These are phyloP conservation scores for Poeciliopsis presidionis DNA, from an alignment of 2,797 vertebrate genomes.

Conservation along the genomic window DNA sequence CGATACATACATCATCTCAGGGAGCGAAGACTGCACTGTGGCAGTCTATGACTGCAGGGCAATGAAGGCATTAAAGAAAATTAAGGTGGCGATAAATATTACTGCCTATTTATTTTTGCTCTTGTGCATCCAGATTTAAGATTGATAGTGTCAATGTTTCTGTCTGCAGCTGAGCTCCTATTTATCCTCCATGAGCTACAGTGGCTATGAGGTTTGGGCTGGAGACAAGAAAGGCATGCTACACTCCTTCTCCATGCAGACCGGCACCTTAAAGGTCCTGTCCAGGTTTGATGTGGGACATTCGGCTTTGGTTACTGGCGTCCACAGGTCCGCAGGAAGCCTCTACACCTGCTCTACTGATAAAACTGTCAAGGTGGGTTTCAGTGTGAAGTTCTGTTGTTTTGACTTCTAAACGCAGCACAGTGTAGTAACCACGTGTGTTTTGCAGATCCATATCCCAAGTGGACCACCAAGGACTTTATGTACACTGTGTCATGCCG, in stretches of 20 bases:
- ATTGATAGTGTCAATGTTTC: constrained; percentile 7
- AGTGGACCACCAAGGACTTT: constrained; percentile 88
- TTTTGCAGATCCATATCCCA: constrained; percentile 87
- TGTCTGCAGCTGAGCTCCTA: constrained; percentile 85
- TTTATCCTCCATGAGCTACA: constrained; percentile 88
- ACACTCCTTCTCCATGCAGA: constrained; percentile 83
- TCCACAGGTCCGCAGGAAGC: constrained; percentile 84
- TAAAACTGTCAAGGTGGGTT: constrained; percentile 85
- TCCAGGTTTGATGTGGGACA: constrained; percentile 90
- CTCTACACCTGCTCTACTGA: constrained; percentile 92
- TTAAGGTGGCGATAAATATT: constrained; percentile 76
- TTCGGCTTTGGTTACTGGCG: constrained; percentile 86
- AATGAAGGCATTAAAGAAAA: constrained; percentile 81
- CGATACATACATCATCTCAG: constrained; percentile 88
- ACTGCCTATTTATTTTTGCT: not conserved
- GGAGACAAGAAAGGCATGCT: constrained; percentile 88
- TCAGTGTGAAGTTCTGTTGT: not conserved
- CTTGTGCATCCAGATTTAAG: not conserved
- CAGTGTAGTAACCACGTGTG: not conserved
- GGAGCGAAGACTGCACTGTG: constrained; percentile 88
- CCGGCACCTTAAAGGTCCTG: constrained; percentile 77
- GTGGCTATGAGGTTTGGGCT: constrained; percentile 86
- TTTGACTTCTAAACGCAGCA: not conserved
- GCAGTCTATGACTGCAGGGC: constrained; percentile 88
- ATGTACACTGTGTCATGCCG: constrained; percentile 81